Evolutionary conservation across 2,797 vertebrate species (phyloP), one percentile per base, ranked within the genome.

Genomic region (Apogon hyalosoma): DNA sequence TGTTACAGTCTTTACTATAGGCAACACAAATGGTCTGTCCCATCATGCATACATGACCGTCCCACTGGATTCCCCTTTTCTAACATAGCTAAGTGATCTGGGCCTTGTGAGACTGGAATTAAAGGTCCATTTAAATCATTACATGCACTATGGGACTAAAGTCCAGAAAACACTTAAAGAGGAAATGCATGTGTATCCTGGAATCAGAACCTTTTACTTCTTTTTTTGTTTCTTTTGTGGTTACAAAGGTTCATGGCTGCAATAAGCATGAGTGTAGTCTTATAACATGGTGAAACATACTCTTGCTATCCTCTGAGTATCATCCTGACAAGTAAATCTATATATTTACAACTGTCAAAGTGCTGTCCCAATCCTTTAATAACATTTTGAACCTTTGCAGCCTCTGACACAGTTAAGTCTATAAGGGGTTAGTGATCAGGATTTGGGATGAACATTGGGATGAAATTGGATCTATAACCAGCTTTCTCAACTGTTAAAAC

Each of bases 171-270:
- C 33, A 47, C 7, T 38, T 41, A 2, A 8, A 36, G 54, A 60
- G 64, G 69, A 78, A 78, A 69, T 18, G 16, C 7, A 3, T 47
- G 16, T 8, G 12, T 10, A 55, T 47, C 49, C 52, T 47, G 16
- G 3, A 2, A n/a, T 21, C 33, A 36, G 13, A 6, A 33, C 5
- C 12, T 12, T 11, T 6, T 49, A 0, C 1, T 0, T 11, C 13
- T 2, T 2, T 59, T 15, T 33, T 33, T n/a, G n/a, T n/a, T n/a
- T n/a, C n/a, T n/a, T 21, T 21, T 5, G 12, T 15, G 13, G 0
- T 38, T 16, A 13, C 9, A 57, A 45, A 51, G 8, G 10, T 2
- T 10, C 19, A 31, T 19, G 53, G 6, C 24, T 47, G 3, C 11
- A 16, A 19, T 24, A 54, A 28, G 18, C 14, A 40, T 0, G 41